Evolutionary conservation across 2,113 vertebrate species (phyloP).

Genomic region (Copsychus sechellarum): DNA sequence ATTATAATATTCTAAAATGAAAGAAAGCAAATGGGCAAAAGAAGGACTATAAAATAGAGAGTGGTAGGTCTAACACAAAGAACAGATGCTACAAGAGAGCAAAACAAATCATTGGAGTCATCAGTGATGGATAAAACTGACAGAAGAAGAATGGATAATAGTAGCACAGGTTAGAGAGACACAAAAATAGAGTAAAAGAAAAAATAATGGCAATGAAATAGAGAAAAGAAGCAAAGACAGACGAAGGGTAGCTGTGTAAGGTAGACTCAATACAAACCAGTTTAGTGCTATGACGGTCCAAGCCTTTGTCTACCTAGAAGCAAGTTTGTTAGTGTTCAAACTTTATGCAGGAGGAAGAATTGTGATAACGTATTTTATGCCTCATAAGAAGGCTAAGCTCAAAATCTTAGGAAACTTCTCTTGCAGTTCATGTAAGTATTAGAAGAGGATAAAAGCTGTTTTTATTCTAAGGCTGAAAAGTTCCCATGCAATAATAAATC

Average conservation of each 20-base stretch:
- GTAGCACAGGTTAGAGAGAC: background rate
- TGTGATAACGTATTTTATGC: background rate
- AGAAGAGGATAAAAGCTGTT: background rate
- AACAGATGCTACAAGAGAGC: background rate
- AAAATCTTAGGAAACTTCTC: background rate
- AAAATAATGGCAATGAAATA: background rate
- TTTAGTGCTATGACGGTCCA: fast-evolving
- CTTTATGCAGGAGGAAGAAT: background rate
- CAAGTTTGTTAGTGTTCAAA: background rate
- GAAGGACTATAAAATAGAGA: background rate
- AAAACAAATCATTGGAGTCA: background rate
- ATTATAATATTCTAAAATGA: background rate
- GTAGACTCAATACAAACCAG: background rate
- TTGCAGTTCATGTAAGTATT: background rate
- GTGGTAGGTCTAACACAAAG: background rate
- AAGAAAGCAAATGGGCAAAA: background rate
- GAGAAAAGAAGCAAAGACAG: background rate
- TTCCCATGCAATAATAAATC: background rate
- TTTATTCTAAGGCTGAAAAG: background rate
- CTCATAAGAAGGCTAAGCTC: background rate
- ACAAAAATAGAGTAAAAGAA: background rate
- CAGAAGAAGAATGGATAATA: background rate
- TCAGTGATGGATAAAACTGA: background rate
- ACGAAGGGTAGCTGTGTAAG: background rate
- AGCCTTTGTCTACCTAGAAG: background rate